A percentile compares a stretch with the other conserved stretches of the same genome.
Conservation (phyloP, 2,797 vertebrate species). For the Catostomus latipinnis region DNA sequence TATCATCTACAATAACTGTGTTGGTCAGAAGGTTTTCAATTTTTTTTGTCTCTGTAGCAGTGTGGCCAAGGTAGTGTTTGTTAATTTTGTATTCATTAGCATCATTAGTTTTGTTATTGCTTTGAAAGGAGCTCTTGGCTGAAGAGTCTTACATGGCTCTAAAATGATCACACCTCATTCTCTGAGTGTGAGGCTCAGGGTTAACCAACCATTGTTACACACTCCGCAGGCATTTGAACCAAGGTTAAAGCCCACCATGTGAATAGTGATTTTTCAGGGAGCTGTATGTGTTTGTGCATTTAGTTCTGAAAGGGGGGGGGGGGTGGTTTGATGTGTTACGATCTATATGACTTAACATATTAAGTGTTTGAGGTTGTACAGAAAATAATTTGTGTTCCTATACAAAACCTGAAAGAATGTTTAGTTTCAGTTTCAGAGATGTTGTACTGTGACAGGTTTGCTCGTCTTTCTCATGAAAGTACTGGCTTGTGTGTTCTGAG, state of each 20-base stretch:
- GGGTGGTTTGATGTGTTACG: neutral
- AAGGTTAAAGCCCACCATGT: conserved; percentile 52
- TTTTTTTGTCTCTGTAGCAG: conserved; percentile 14
- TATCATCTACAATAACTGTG: neutral
- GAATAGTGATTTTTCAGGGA: conserved; percentile 35
- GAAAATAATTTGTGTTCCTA: conserved; percentile 19
- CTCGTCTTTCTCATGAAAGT: conserved; percentile 48
- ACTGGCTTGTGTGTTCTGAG: conserved; percentile 34
- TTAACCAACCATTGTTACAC: conserved; percentile 54
- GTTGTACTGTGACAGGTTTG: conserved; percentile 34
- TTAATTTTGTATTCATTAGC: conserved; percentile 58
- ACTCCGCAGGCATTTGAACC: conserved; percentile 54
- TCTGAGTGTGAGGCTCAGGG: conserved; percentile 57
- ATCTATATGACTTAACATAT: neutral
- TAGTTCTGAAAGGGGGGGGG: conserved; percentile 14
- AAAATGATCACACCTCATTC: conserved; percentile 43
- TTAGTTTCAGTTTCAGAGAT: conserved; percentile 42
- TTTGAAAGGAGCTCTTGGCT: conserved; percentile 57
- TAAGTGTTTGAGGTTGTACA: conserved; percentile 2
- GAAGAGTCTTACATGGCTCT: conserved; percentile 48
- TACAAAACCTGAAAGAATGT: conserved; percentile 23
- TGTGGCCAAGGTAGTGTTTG: conserved; percentile 43
- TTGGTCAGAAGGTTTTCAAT: neutral
- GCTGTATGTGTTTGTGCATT: conserved; percentile 35
- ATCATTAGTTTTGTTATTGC: conserved; percentile 53